phyloP scores from a whole-genome alignment of 37 sponge, comb jelly and placozoan genomes.

The Chondrosia reniformis region DNA sequence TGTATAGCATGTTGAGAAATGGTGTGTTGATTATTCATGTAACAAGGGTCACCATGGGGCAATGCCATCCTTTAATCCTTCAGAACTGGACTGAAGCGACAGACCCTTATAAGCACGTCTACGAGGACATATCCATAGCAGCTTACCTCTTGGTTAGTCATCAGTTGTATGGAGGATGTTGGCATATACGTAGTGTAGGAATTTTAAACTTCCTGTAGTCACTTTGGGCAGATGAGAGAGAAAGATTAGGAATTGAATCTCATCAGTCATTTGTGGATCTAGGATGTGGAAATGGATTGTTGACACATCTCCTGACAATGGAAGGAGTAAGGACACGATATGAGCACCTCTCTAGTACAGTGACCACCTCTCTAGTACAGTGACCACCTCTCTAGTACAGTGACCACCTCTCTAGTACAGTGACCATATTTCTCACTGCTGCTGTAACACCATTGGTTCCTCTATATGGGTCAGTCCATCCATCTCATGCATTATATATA shows the following conservation, averaged over 20 bases:
- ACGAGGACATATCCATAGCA: constrained; percentile 96
- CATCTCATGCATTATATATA: neutral
- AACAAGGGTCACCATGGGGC: neutral
- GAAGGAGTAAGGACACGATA: constrained; percentile 74
- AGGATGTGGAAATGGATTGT: constrained; percentile 98
- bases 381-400: neutral
- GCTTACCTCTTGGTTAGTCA: constrained; percentile 80
- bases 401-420: neutral
- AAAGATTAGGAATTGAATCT: constrained; percentile 8
- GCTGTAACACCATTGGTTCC: too few species aligned
- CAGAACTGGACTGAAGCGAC: constrained; percentile 89
- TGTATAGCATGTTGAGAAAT: too few species aligned
- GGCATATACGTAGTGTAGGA: neutral
- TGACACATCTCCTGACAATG: constrained; percentile 81
- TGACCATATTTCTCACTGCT: neutral
- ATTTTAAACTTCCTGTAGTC: constrained; percentile 41
- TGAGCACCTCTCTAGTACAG: neutral
- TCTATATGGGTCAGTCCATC: neutral
- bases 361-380: neutral
- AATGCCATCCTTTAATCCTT: neutral
- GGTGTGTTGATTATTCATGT: too few species aligned
- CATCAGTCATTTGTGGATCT: constrained; percentile 93
- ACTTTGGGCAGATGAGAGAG: constrained; percentile 92
- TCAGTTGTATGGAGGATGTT: too few species aligned
- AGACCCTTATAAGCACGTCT: constrained; percentile 95